Base-by-base conservation (phyloP, 2,113 vertebrate genomes). In the Pleuronectes platessa region DNA sequence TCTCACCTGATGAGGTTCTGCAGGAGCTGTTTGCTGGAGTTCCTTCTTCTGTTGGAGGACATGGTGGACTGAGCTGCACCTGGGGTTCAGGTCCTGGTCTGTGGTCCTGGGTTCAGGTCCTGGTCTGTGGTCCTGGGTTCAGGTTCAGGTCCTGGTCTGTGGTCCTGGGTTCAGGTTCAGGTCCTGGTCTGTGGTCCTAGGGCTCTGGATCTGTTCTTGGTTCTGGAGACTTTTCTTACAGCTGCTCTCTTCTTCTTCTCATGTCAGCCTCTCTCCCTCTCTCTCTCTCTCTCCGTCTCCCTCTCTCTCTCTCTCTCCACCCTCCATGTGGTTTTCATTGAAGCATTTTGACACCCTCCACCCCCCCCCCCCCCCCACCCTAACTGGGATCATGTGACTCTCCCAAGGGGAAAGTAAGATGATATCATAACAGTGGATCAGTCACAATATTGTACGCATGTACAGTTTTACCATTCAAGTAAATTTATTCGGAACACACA, bases 1-100 rank as follows among this genome's bases (percentile, higher is more conserved):
- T 83, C 90, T 95, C 90, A 97, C 97, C 96, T 96, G 76, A 94
- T 92, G 79, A 96, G 96, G 85, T 94, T 94, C 86, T 96, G 94
- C 85, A 96, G 90, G 76, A 95, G 95, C 92, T 93, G 92, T 54
- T 88, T 95, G 92, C 95, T 95, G 81, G 95, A 94, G 69, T 89
- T 93, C 86, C 94, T 93, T 81, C 96, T 93, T 24, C 91, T 90
- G 80, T 95, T 85, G 65, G 93, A 92, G 51, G 93, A 93, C 94
- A 92, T 93, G 79, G 11, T 88, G 79, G 73, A 79, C 27, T 51
- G 49, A 47, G 69, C 53, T 75, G 56, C 24, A 61, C 27, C 76
- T 49, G 58, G 20, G 51, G 18, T 23, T 37, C 13, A 65, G 21
- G 14, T 61, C 13, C 37, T 26, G 31, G 61, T 51, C 31, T 79